Conservation (phyloP, 2,888 invertebrate species). For the Cephus runcator region DNA sequence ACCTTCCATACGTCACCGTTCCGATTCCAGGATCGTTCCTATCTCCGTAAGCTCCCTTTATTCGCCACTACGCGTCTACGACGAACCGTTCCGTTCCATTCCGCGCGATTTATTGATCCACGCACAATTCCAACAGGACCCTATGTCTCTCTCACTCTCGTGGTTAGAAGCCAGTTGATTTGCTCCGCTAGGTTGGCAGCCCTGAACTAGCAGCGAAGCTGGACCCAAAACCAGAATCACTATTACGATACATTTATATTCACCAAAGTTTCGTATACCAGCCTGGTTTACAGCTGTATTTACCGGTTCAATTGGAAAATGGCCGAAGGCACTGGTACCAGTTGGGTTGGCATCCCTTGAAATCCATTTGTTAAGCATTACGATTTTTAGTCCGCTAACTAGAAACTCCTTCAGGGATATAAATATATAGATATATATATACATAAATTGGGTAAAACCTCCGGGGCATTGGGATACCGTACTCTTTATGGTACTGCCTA, state of each 20-base stretch:
- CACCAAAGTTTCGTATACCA: not conserved
- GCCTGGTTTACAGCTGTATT: not conserved
- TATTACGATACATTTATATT: not conserved
- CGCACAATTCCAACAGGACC: constrained; percentile 58
- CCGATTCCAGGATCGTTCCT: not conserved
- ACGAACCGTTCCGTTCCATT: constrained; percentile 50
- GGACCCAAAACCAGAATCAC: not conserved
- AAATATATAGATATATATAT: not conserved
- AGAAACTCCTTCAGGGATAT: not conserved
- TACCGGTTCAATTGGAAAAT: not conserved
- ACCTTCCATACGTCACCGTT: not conserved
- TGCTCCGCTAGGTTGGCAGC: not conserved
- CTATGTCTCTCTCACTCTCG: not conserved
- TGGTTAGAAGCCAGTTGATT: not conserved
- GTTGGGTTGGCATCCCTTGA: not conserved
- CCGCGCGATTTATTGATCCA: constrained; percentile 64
- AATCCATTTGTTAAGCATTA: not conserved
- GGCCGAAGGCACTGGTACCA: not conserved
- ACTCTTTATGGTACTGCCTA: not conserved
- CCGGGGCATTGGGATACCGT: not conserved
- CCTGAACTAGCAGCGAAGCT: no score
- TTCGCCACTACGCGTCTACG: constrained; percentile 46
- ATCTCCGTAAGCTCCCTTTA: constrained; percentile 33
- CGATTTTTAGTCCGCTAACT: not conserved
- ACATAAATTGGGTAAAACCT: not conserved